Conservation (phyloP, 2,888 invertebrate genomes). For the Entomobrya multifasciata region DNA sequence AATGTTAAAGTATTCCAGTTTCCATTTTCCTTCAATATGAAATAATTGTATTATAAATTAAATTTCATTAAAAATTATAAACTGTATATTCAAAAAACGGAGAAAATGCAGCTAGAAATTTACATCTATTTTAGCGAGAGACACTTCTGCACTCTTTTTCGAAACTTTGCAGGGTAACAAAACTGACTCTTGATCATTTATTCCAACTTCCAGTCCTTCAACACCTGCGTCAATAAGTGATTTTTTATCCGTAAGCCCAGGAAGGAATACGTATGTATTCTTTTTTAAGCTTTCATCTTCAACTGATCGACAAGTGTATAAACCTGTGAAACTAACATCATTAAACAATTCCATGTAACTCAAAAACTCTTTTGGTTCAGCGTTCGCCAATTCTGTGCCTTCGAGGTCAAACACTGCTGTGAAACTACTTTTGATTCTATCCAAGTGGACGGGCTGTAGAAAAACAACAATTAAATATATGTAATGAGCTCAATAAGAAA, state of each 20-base stretch:
- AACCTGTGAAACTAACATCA: constrained; percentile 28
- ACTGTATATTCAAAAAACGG: not conserved
- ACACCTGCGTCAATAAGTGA: not conserved
- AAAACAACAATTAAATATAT: not conserved
- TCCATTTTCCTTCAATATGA: not conserved
- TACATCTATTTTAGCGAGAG: constrained; percentile 6
- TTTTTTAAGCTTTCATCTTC: not conserved
- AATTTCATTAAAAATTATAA: too few relatives aligned
- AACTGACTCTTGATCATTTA: constrained; percentile 15
- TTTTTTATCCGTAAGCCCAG: not conserved
- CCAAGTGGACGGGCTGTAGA: constrained; percentile 17
- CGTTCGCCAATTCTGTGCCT: not conserved
- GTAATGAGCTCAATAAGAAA: too few relatives aligned
- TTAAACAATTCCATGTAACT: constrained; percentile 22
- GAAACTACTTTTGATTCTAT: not conserved
- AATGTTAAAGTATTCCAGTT: not conserved
- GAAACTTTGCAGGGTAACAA: constrained; percentile 42
- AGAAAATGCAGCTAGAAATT: not conserved
- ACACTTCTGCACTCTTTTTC: not conserved
- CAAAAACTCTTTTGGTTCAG: constrained; percentile 21
- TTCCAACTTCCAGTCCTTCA: constrained; percentile 11
- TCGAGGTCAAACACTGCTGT: not conserved
- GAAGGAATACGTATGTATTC: constrained; percentile 32
- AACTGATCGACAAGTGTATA: constrained; percentile 35
- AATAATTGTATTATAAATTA: not conserved